Base-by-base conservation (phyloP, 2,888 invertebrate genomes). In the Xylocampa areola region DNA sequence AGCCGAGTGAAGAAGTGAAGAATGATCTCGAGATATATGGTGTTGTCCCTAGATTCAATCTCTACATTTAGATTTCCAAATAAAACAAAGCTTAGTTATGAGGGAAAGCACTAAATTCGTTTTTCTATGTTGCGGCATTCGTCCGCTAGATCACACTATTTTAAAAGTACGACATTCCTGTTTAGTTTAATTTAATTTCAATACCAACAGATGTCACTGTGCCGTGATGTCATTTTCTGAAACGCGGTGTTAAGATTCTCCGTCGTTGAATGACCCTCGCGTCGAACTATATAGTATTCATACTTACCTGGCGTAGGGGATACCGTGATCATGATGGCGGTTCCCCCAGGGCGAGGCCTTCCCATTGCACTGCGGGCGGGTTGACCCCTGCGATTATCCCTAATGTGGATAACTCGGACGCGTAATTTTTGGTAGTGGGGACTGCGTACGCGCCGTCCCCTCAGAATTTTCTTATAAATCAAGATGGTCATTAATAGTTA, bases 231-330 rank as follows among this genome's bases (percentile, higher is more conserved):
- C 52, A 36, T 1, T 62, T 36, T 45, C 21, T 68, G 40, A 62
- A 63, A 51, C 35, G 40, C 52, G 63, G 40, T 68, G 68, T 63
- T 51, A 36, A 51, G 63, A 45, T 17, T 51, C 35, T 50, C 40
- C 27, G 27, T 2, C 11, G 17, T 13, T 14, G 35, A 68, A 68
- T 1, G 50, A 68, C 51, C 25, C 6, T 21, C 23, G n/a, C 40
- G 40, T 1, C 6, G n/a, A 27, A 16, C 21, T 5, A 6, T 13
- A 3, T 4, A 0, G 4, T 29, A 67, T 0, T 67, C 68, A 67
- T 59, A 67, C 68, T 62, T 67, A 62, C 62, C 62, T 62, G 62
- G 67, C 67, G 67, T 62, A 47, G 67, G 41, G 47, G 61, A 48
- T 8, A 66, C 59, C 47, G 61, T 61, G 61, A 57, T 66, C 61